Evolutionary conservation across 2,113 vertebrate genomes (phyloP), one percentile per base, ranked within the genome.

Genomic region (Aptenodytes forsteri): DNA sequence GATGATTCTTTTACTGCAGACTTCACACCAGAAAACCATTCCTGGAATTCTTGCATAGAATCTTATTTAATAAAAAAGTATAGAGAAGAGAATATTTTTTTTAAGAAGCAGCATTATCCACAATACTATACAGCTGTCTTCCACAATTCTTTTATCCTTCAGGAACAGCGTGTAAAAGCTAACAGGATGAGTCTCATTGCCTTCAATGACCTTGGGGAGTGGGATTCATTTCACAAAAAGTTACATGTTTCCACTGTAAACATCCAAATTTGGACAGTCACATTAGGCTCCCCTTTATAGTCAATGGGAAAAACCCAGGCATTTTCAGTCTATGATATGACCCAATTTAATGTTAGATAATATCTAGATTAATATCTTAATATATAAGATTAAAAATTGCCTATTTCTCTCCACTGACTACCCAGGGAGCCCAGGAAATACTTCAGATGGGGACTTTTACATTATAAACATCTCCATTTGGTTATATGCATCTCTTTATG

Each of bases 11-110:
- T 99, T 44, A 99, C 97, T 77, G 98, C 97, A 84, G 94, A 90
- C 95, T 99, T 99, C 87, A 97, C 95, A 82, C 96, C 93, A 42
- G 97, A 97, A 69, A 99, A 98, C 99, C 99, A 99, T 38, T 98
- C 98, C 70, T 99, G 98, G 94, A 99, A 99, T 96, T 98, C 98
- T 93, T 98, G 98, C 96, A 99, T 98, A 32, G 99, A 98, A 54
- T 98, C 99, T 99, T 98, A 75, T 93, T 80, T 59, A 87, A 84
- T 34, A 87, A 96, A 98, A 77, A 73, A 75, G 10, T 49, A 94
- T 0, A 55, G 70, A 97, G 69, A 86, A 65, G 7, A 96, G 34
- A 77, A 84, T 47, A 19, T 83, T 81, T 76, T 42, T 83, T 36
- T 59, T 16, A 58, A 88, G 65, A 72, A 64, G 49, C 36, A 71